Evolutionary conservation across 2,888 invertebrate genomes (phyloP), one percentile per base, ranked within the genome.

Genomic region (Agonopterix alstromeriana): DNA sequence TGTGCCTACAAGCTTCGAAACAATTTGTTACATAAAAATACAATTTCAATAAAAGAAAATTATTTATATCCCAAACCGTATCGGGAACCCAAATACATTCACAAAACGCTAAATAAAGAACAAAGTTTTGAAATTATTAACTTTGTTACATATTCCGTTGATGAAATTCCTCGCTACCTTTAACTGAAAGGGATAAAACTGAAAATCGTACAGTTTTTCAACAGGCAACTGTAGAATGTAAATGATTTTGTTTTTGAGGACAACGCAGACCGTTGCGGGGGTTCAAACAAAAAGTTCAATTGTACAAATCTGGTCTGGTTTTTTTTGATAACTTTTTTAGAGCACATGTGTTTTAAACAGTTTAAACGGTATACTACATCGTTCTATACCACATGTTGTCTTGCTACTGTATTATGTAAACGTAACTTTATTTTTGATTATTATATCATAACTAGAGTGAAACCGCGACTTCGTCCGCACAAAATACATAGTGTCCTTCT

Each of bases 231-330:
- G 40, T 48, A 51, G 47, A 17, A 8, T 44, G 35, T 43, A 35
- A 48, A 45, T 43, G 52, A 38, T 47, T 58, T 60, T 68, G 64
- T 70, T 68, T 67, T 60, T 59, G 56, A 64, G 60, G 57, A 60
- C 60, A 70, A 64, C 65, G 63, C 53, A 54, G 43, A 48, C 56
- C 65, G 54, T 63, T 63, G 73, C 65, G 73, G 70, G 71, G 65
- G 72, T 51, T 54, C 46, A 50, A 60, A 71, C 67, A 71, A 71
- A 67, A 68, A 58, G 52, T 52, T 53, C 55, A 61, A 65, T 65
- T 63, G 64, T 69, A 65, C 61, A 58, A 74, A 71, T 72, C 65
- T 69, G 68, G 58, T 57, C 53, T 55, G 56, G 59, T 62, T 67
- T 63, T 63, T 63, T 63, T 58, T 58, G 59, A 56, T 44, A 42